Percentiles rank a stretch among this genome's conserved stretches.
Evolutionary conservation across 1,140 invertebrate species (phyloP).

Genomic region (Brachystomella parvula): DNA sequence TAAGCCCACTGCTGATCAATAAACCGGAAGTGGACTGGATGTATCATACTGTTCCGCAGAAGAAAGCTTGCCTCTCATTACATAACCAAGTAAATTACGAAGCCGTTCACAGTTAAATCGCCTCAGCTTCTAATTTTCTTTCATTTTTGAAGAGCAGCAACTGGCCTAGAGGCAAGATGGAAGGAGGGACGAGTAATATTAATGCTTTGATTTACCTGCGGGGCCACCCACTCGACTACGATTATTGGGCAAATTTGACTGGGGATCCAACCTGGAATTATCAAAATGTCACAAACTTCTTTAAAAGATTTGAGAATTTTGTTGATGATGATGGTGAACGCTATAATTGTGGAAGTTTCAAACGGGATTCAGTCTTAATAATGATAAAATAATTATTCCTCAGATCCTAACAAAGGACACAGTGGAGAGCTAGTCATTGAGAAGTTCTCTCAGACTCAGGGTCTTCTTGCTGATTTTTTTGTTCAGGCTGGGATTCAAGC

Average conservation of each 20-base stretch:
- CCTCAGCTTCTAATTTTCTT: background rate
- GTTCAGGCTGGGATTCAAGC: constrained; percentile 20
- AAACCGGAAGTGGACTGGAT: constrained; percentile 46
- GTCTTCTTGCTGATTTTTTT: constrained; percentile 14
- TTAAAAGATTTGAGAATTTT: constrained; percentile 50
- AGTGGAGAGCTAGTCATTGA: background rate
- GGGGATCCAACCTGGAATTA: constrained; percentile 86
- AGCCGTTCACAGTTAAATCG: background rate
- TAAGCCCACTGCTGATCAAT: constrained; percentile 31
- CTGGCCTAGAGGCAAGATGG: background rate
- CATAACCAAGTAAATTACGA: background rate
- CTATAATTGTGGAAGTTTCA: background rate
- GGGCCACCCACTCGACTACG: constrained; percentile 56
- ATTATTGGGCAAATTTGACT: constrained; percentile 59
- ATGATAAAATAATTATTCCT: too few species aligned
- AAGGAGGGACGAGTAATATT: constrained; percentile 37
- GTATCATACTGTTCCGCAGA: constrained; percentile 48
- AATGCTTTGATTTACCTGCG: constrained; percentile 60
- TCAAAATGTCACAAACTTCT: constrained; percentile 61
- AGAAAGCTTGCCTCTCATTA: background rate
- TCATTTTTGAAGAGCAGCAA: background rate
- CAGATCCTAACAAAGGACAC: background rate
- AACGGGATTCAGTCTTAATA: background rate
- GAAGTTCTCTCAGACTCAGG: background rate
- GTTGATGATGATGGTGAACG: background rate